Percentiles rank a stretch among this genome's conserved stretches.
These are phyloP conservation scores for Homalodisca vitripennis DNA, from an alignment of 1,140 invertebrate genomes.

Conservation along the genomic window DNA sequence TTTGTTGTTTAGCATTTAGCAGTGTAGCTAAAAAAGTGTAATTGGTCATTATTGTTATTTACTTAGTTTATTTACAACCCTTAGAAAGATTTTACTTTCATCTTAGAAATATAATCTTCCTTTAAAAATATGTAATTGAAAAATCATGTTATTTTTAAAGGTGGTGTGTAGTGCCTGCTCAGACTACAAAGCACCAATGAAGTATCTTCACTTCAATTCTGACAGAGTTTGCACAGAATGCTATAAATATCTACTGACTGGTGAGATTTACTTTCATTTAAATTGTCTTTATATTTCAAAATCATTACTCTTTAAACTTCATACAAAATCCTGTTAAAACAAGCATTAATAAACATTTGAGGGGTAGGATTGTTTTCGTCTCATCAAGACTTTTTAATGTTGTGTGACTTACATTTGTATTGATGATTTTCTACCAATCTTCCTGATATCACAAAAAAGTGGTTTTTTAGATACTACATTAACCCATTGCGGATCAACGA, in stretches of 20 bases:
- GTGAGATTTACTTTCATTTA: too few species aligned
- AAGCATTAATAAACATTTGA: too few species aligned
- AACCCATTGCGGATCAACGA: too few species aligned
- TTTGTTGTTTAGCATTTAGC: neutral
- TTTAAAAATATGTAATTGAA: conserved; percentile 5
- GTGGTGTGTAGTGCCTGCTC: conserved; percentile 71
- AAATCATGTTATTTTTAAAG: conserved; percentile 47
- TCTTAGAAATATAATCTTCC: conserved; percentile 9
- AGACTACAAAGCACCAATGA: conserved; percentile 62
- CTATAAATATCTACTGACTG: conserved; percentile 52
- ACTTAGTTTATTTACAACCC: neutral
- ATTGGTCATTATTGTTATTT: neutral
- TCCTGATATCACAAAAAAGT: too few species aligned
- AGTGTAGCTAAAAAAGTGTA: neutral
- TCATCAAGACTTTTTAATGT: too few species aligned
- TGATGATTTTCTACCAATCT: too few species aligned
- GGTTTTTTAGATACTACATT: too few species aligned
- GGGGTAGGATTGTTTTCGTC: too few species aligned
- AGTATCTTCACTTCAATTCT: conserved; percentile 61
- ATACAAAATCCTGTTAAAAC: too few species aligned
- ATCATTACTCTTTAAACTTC: too few species aligned
- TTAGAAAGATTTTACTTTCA: neutral
- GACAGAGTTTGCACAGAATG: conserved; percentile 61
- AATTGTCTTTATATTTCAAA: too few species aligned
- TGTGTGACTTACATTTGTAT: too few species aligned